Evolutionary conservation across 2,797 vertebrate genomes (phyloP).

Genomic region (Sciurus carolinensis): DNA sequence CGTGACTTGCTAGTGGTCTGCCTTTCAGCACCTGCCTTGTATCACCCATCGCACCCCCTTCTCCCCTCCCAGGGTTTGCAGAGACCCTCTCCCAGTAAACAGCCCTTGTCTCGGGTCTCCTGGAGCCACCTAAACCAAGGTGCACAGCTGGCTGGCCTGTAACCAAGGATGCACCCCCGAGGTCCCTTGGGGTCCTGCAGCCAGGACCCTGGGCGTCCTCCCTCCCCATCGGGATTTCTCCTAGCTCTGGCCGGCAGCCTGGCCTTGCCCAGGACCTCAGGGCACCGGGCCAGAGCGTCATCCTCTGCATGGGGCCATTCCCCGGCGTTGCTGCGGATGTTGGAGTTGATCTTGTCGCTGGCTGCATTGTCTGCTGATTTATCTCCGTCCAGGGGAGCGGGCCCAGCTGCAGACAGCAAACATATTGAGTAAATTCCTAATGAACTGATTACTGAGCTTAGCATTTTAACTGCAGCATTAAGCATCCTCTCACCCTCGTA

Average conservation of each 20-base stretch:
- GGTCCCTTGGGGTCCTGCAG: background rate
- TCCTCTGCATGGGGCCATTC: conserved; percentile 2
- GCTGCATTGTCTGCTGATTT: conserved; percentile 80
- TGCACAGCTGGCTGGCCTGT: fast-evolving
- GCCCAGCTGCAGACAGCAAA: conserved; percentile 80
- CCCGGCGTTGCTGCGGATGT: background rate
- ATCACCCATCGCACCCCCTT: background rate
- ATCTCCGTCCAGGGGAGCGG: conserved; percentile 64
- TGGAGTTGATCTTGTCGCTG: conserved; percentile 69
- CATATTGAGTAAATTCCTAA: conserved; percentile 85
- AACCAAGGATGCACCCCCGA: no score
- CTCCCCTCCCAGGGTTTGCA: background rate
- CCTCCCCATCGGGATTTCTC: background rate
- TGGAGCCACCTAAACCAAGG: background rate
- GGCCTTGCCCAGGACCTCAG: background rate
- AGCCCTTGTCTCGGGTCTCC: background rate
- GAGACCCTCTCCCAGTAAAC: background rate
- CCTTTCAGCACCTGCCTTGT: background rate
- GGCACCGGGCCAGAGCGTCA: background rate
- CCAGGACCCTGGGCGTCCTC: background rate
- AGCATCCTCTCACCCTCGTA: conserved; percentile 84
- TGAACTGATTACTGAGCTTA: conserved; percentile 88
- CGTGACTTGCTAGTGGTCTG: background rate
- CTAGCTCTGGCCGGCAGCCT: background rate
- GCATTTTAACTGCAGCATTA: conserved; percentile 86